Base-by-base conservation (phyloP, 2,797 vertebrate genomes). In the Alexandromys oeconomus region DNA sequence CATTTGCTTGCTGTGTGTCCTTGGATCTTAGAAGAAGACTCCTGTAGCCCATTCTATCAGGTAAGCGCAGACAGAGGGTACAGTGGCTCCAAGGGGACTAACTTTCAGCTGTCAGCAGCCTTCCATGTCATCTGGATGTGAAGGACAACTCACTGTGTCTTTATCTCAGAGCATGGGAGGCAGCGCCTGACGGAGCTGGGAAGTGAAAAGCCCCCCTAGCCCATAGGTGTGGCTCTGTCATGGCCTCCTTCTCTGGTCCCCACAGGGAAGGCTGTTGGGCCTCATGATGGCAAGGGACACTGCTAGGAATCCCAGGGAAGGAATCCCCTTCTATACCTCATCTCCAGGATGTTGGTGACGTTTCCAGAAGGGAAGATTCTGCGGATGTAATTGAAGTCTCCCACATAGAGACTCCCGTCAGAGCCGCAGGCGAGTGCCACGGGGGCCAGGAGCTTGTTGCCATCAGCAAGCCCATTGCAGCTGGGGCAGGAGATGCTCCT, bases 401-500 rank as follows among this genome's bases (percentile, higher is more conserved):
- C 99, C 86, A 99, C 99, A 0, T 99, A 99, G 93, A 99, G 99
- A 98, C 99, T 99, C 91, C 99, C 99, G 27, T 99, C 99, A 0
- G 99, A 99, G 91, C 99, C 99, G 29, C 99, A 99, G 0, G 99
- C 99, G 95, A 99, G 98, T 86, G 99, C 99, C 96, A 99, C 99
- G 0, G 99, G 99, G 65, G 99, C 99, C 97, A 99, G 98, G 94
- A 99, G 99, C 97, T 99, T 99, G 98, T 99, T 99, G 79, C 99
- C 99, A 5, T 99, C 99, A 6, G 99, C 99, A 2, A 99, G 99
- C 94, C 99, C 99, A 0, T 99, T 99, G 98, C 99, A 99, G 98
- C 99, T 99, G 23, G 99, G 99, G 97, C 99, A 99, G 94, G 99
- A 99, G 98, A 99, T 99, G 98, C 99, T 99, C 73, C 99, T 99